Evolutionary conservation across 2,888 invertebrate species (phyloP), one percentile per base, ranked within the genome.

Genomic region (Chymomyza fuscimana): DNA sequence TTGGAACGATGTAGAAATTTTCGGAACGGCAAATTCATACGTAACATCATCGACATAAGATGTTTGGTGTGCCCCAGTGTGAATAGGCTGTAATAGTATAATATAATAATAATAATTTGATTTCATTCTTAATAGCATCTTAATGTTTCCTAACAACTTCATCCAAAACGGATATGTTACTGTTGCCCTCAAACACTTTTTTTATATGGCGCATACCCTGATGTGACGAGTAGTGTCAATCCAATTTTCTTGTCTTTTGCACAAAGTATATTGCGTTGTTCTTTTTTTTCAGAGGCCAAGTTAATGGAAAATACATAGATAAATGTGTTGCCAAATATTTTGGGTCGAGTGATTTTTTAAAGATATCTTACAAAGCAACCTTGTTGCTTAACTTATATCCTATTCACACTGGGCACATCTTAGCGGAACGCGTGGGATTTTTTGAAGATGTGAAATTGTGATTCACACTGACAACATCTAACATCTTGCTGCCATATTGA

Each of bases 211-310:
- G 32, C 63, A 32, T 29, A 22, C 52, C 58, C 52, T 63, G 52
- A 65, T 58, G 58, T 71, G 60, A 72, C 62, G 54, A 52, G 32
- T 60, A 59, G 65, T 63, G 81, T 64, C 63, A 76, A 80, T 79
- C 74, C 50, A 74, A 80, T 80, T 77, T 72, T 54, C 64, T 69
- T 46, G 64, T 29, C n/a, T 36, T 66, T 70, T 66, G 63, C 65
- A 63, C 71, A 63, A 22, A 50, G 50, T 56, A 22, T 32, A 32
- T 63, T 54, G n/a, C 73, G 69, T 32, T 32, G 32, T 7, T 32
- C 4, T 9, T 12, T 51, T n/a, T 15, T 51, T 15, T 5, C 12
- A 51, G 12, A 51, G 51, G 16, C 5, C 1, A 16, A 9, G 51
- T 9, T 15, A 15, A 5, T 9, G 16, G 51, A 15, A 15, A 51